Conservation (phyloP, 2,888 invertebrate genomes). For the Euclidia mi region DNA sequence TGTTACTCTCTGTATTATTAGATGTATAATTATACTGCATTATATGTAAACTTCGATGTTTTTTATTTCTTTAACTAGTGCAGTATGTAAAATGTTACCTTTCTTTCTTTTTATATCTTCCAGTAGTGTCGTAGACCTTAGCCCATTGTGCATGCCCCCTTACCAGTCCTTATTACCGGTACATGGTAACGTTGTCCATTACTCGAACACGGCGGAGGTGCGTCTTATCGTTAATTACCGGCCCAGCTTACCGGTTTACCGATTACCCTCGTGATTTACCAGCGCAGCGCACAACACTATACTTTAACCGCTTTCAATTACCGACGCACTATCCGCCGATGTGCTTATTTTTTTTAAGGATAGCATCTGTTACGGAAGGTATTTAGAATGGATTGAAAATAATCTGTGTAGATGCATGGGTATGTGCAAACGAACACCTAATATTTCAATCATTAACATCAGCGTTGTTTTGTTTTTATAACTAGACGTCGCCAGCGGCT, state of each 20-base stretch:
- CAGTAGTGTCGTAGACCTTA: not conserved
- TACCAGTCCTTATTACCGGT: constrained; percentile 57
- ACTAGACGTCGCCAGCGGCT: no score
- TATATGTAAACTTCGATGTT: no score
- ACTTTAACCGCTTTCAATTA: constrained; percentile 56
- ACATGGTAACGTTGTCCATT: constrained; percentile 69
- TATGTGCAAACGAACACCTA: no score
- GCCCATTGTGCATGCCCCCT: constrained; percentile 46
- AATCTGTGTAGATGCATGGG: no score
- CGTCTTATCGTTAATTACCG: constrained; percentile 85
- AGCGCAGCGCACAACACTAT: constrained; percentile 46
- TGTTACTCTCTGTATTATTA: no score
- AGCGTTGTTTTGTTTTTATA: no score
- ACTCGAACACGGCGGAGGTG: constrained; percentile 73
- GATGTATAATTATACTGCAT: no score
- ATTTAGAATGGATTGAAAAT: no score
- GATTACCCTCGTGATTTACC: constrained; percentile 80
- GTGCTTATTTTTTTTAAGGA: constrained; percentile 1
- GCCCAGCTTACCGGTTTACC: constrained; percentile 70
- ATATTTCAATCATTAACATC: no score
- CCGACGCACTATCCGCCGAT: constrained; percentile 24
- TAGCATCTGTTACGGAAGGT: no score
- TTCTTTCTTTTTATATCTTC: not conserved
- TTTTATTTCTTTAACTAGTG: no score
- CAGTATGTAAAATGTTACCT: no score